Percentiles rank a stretch among this genome's conserved stretches.
These are phyloP conservation scores for Puntigrus tetrazona DNA, from an alignment of 2,113 vertebrate genomes.

Conservation along the genomic window DNA sequence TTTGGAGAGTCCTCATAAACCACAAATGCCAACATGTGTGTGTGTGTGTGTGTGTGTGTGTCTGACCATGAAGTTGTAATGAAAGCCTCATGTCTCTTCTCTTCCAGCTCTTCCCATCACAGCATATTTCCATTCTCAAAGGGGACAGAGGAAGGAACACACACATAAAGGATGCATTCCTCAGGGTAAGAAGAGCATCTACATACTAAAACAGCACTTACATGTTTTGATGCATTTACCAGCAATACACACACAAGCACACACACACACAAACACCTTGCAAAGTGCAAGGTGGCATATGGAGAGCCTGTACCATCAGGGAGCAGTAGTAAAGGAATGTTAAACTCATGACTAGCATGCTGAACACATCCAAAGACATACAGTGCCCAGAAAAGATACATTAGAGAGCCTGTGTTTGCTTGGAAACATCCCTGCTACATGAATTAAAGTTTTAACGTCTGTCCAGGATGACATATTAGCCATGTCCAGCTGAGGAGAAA, in stretches of 20 bases:
- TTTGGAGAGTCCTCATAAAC: too few species aligned
- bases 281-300: constrained; percentile 4
- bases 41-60: not conserved
- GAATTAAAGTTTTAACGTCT: constrained; percentile 32
- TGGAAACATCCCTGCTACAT: constrained; percentile 4
- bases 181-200: not conserved
- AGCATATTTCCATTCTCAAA: constrained; percentile 19
- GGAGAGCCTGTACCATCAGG: constrained; percentile 2
- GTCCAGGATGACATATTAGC: constrained; percentile 30
- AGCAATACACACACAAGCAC: not conserved
- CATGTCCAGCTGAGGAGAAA: constrained; percentile 19
- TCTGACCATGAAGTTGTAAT: constrained; percentile 1
- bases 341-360: constrained; percentile 26
- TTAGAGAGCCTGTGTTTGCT: not conserved
- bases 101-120: not conserved
- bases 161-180: not conserved
- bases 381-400: not conserved
- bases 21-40: too few species aligned
- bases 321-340: constrained; percentile 3
- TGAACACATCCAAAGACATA: constrained; percentile 22
- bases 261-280: not conserved
- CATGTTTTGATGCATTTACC: constrained; percentile 19
- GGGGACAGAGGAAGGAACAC: not conserved
- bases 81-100: not conserved
- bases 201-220: not conserved